These are phyloP conservation scores for Sciaenops ocellatus DNA, from an alignment of 2,797 vertebrate genomes.

Conservation along the genomic window DNA sequence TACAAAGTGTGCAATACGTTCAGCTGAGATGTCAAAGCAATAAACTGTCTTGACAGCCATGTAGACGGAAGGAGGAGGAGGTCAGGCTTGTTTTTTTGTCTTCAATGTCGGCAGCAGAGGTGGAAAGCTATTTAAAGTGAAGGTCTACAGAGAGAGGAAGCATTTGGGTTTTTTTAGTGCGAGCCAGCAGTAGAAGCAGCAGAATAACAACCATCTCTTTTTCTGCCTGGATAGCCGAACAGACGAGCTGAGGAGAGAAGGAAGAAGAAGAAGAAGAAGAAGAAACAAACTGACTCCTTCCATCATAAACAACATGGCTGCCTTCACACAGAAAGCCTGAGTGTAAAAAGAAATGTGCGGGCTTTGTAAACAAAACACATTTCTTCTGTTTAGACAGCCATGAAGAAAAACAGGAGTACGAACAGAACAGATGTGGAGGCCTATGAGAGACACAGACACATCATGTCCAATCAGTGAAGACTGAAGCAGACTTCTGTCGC, in stretches of 20 bases:
- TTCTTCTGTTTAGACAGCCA: slow-evolving; percentile 19
- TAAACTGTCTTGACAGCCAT: slow-evolving; percentile 26
- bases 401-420: slow-evolving; percentile 11
- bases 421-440: slow-evolving; percentile 18
- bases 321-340: slow-evolving; percentile 11
- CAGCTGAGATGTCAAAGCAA: slow-evolving; percentile 15
- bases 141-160: slow-evolving; percentile 41
- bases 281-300: slow-evolving; percentile 16
- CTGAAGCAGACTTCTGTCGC: not conserved
- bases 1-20: not conserved
- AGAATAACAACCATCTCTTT: slow-evolving; percentile 26
- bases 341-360: not conserved
- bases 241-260: not conserved
- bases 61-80: slow-evolving; percentile 41
- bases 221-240: slow-evolving; percentile 17
- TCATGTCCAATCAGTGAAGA: not conserved
- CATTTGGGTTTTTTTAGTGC: slow-evolving; percentile 18
- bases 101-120: slow-evolving; percentile 36
- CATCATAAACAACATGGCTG: slow-evolving; percentile 55
- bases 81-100: slow-evolving; percentile 35
- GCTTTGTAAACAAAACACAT: slow-evolving; percentile 28
- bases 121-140: slow-evolving; percentile 55
- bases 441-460: slow-evolving; percentile 2
- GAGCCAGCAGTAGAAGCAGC: slow-evolving; percentile 12
- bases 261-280: slow-evolving; percentile 4